Percentiles rank a stretch among this genome's conserved stretches.
Conservation (phyloP, 2,888 invertebrate genomes). For the Hermaeophaga mercurialis region DNA sequence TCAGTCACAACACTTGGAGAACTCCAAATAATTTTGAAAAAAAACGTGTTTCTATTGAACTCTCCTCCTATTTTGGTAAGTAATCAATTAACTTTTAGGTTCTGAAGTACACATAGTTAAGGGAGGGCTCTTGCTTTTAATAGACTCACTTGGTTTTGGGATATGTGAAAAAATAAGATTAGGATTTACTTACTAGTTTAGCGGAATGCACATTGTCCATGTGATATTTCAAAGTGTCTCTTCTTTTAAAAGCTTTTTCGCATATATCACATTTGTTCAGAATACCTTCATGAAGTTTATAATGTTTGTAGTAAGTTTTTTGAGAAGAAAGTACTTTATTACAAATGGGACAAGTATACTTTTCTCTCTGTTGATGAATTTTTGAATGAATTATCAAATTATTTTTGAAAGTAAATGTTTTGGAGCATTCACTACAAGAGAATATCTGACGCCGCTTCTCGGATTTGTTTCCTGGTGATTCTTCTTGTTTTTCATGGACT, state of each 20-base stretch:
- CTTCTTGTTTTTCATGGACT: conserved; percentile 46
- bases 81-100: too few relatives aligned
- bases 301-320: conserved; percentile 49
- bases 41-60: too few relatives aligned
- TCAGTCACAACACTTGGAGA: too few relatives aligned
- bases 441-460: conserved; percentile 25
- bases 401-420: conserved; percentile 42
- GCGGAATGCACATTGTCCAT: conserved; percentile 49
- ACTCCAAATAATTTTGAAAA: too few relatives aligned
- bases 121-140: too few relatives aligned
- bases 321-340: conserved; percentile 26
- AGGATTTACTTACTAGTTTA: conserved; percentile 15
- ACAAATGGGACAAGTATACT: conserved; percentile 32
- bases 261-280: conserved; percentile 44
- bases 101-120: too few relatives aligned
- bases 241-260: conserved; percentile 38
- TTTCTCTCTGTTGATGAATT: conserved; percentile 34
- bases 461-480: too few relatives aligned
- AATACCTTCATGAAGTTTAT: conserved; percentile 50
- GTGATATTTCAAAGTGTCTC: conserved; percentile 49
- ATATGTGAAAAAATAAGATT: too few relatives aligned
- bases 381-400: conserved; percentile 47
- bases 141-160: too few relatives aligned
- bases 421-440: conserved; percentile 46
- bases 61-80: too few relatives aligned